Base-by-base conservation (phyloP, 53 echinoderm and acorn worm genomes). In the Zoroaster sp. region DNA sequence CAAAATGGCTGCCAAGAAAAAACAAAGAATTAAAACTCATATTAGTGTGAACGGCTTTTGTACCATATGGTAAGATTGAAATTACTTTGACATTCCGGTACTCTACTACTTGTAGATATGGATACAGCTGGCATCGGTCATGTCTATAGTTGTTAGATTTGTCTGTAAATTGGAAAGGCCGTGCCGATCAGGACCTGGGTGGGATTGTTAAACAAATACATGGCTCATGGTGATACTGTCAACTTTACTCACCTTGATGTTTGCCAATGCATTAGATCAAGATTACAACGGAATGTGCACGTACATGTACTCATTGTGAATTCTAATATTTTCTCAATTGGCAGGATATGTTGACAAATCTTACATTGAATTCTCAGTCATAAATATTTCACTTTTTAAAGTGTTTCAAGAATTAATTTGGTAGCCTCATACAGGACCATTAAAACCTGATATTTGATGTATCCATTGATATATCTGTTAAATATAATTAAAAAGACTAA, bases 1-100 rank as follows among this genome's bases (percentile, higher is more conserved):
- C 73, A 88, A 0, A 13, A 90, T 82, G 51, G 88, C 93, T 93
- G 75, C 2, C 51, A 66, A 49, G 52, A 69, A 35, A 51, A 51
- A 73, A 53, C 7, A 87, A 51, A 38, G 11, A n/a, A n/a, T n/a
- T n/a, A n/a, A n/a, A n/a, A n/a, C n/a, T n/a, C n/a, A n/a, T n/a
- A n/a, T n/a, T n/a, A n/a, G n/a, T n/a, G n/a, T n/a, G n/a, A n/a
- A n/a, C n/a, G n/a, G n/a, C n/a, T n/a, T n/a, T n/a, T n/a, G n/a
- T n/a, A n/a, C n/a, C n/a, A n/a, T n/a, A n/a, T n/a, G n/a, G n/a
- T n/a, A n/a, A 28, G 21, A 9, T 59, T 59, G 23, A 59, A 21
- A 59, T 25, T 55, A 55, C 63, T 59, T 28, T 59, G 63, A 59
- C 20, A n/a, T n/a, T 59, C 21, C 5, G 28, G 28, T 25, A 0